Evolutionary conservation across 2,113 vertebrate species (phyloP).

Genomic region (Holacanthus passer): DNA sequence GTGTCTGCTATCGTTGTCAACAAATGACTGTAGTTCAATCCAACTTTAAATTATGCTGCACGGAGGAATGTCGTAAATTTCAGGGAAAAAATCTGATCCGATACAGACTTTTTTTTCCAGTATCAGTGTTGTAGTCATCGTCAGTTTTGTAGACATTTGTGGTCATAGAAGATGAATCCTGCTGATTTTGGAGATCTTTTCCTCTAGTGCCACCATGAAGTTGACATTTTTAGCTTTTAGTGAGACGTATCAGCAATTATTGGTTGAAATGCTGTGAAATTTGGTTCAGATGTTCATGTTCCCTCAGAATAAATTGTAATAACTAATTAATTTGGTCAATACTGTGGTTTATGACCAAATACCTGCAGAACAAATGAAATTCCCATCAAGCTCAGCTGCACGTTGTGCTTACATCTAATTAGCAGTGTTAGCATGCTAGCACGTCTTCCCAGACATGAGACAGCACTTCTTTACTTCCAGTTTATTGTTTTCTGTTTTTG

Average conservation of each 20-base stretch:
- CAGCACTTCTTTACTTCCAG: no score
- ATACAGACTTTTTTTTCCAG: not conserved
- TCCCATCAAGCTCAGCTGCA: not conserved
- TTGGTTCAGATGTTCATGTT: not conserved
- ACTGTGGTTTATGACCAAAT: no score
- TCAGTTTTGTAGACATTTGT: no score
- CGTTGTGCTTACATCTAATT: not conserved
- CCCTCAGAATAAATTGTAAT: not conserved
- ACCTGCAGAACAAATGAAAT: no score
- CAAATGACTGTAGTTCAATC: constrained; percentile 8
- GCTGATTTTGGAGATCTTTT: no score
- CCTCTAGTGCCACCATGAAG: no score
- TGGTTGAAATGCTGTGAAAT: not conserved
- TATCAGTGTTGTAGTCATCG: no score
- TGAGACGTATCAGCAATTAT: not conserved
- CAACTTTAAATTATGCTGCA: not conserved
- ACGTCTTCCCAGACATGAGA: not conserved
- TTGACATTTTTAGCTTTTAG: not conserved
- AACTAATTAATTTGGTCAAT: no score
- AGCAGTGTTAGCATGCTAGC: not conserved
- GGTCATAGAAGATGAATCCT: not conserved
- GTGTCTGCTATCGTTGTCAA: constrained; percentile 15
- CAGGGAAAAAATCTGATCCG: not conserved
- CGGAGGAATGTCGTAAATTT: not conserved
- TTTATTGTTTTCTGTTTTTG: not conserved